Evolutionary conservation across 1,140 invertebrate species (phyloP).

Genomic region (Psilanteris sp.): DNA sequence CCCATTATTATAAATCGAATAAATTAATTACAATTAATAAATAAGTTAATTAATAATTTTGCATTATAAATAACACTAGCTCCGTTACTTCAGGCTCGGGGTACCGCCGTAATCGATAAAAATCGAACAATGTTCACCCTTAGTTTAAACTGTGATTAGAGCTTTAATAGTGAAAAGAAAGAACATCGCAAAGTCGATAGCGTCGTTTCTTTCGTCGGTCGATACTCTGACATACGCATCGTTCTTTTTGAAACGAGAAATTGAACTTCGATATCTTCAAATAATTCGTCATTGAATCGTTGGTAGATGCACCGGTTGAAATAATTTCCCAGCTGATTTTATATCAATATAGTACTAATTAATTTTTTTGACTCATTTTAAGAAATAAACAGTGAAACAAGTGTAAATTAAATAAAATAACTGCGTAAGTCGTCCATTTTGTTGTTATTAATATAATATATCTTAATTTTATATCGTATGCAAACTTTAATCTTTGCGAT

Average conservation of each 20-base stretch:
- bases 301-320: constrained; percentile 23
- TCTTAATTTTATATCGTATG: constrained; percentile 3
- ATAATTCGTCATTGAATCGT: constrained; percentile 59
- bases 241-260: constrained; percentile 58
- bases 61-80: too few relatives aligned
- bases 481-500: constrained; percentile 32
- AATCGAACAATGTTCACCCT: background rate
- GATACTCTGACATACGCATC: constrained; percentile 45
- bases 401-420: constrained; percentile 12
- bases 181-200: constrained; percentile 60
- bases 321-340: constrained; percentile 30
- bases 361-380: background rate
- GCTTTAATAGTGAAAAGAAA: constrained; percentile 44
- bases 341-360: background rate
- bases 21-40: too few relatives aligned
- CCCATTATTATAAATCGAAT: too few relatives aligned
- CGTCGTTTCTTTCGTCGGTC: constrained; percentile 50
- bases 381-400: background rate
- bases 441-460: constrained; percentile 45
- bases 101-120: too few relatives aligned
- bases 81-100: too few relatives aligned
- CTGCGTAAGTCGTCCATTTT: constrained; percentile 44
- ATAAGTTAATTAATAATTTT: too few relatives aligned
- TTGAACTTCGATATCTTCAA: constrained; percentile 65
- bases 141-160: constrained; percentile 11